Evolutionary conservation across 2,797 vertebrate species (phyloP), one percentile per base, ranked within the genome.

Genomic region (Pipistrellus nathusii): DNA sequence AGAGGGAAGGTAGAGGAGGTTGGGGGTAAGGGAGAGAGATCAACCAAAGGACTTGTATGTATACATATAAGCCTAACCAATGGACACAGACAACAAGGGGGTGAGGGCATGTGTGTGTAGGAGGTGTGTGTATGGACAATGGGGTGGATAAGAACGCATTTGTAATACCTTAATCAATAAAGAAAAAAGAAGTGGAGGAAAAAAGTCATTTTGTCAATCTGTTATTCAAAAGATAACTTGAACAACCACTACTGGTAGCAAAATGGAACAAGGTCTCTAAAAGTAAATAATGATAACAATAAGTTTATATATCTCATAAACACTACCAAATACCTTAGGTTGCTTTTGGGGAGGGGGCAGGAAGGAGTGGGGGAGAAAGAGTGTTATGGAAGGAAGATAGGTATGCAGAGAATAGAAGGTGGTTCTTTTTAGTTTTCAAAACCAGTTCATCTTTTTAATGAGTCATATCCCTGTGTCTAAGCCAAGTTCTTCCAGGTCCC

Each of bases 361-460:
- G 59, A 62, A 62, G 12, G 25, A 14, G 27, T 72, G 15, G 44
- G 62, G 3, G 11, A 2, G 11, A 2, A 7, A 11, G 46, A 27
- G 17, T 14, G 7, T 94, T 91, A 76, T 55, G 48, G 73, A 92
- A 90, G 77, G 91, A 94, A 96, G 57, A 66, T 68, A 95, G 20
- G 72, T 85, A 95, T 55, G 51, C n/a, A 95, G 46, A 97, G 95
- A 97, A 95, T 96, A 97, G 94, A 95, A 97, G 97, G 96, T 95
- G 96, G 95, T 91, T 96, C 96, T 97, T 96, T 84, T 96, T 97
- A 88, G 95, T 97, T 97, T 97, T 96, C 72, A 90, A 95, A 97
- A 97, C 95, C 81, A 97, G 95, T 97, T 96, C 95, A 95, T 96
- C 95, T 91, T 93, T 95, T 92, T 91, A 88, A 93, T 97, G 96